Evolutionary conservation across 2,888 invertebrate genomes (phyloP).

Genomic region (Tribolium freemani): DNA sequence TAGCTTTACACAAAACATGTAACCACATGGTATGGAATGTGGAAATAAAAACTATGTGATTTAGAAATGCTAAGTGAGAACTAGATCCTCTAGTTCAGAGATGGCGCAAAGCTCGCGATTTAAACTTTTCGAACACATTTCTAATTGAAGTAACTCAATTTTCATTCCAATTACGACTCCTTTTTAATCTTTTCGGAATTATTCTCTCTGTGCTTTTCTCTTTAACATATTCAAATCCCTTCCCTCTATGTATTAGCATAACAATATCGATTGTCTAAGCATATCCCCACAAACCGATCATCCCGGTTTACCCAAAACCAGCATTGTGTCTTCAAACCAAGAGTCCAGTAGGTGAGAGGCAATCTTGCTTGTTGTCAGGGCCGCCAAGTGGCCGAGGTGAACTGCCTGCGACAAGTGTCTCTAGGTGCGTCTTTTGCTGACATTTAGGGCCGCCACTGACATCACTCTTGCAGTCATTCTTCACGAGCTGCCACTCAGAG

Average conservation of each 20-base stretch:
- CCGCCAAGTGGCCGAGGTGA: constrained; percentile 45
- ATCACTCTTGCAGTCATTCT: constrained; percentile 22
- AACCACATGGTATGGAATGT: no score
- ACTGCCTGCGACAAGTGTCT: constrained; percentile 44
- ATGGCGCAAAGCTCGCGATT: no score
- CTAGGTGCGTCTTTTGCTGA: constrained; percentile 40
- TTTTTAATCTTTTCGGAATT: not conserved
- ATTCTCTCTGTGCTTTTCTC: no score
- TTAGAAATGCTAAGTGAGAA: no score
- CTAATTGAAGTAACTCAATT: no score
- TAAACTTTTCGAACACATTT: no score
- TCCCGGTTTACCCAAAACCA: not conserved
- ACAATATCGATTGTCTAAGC: not conserved
- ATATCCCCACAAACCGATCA: no score
- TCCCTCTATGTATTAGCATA: no score
- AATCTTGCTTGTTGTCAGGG: constrained; percentile 41
- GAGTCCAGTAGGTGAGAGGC: constrained; percentile 39
- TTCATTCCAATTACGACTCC: not conserved
- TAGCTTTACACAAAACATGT: no score
- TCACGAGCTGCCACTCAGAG: not conserved
- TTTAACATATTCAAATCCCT: no score
- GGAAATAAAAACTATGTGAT: no score
- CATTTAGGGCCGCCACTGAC: constrained; percentile 35
- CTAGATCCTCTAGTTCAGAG: no score
- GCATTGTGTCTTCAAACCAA: constrained; percentile 3